Evolutionary conservation across 2,113 vertebrate genomes (phyloP).

Genomic region (Camelus dromedarius): DNA sequence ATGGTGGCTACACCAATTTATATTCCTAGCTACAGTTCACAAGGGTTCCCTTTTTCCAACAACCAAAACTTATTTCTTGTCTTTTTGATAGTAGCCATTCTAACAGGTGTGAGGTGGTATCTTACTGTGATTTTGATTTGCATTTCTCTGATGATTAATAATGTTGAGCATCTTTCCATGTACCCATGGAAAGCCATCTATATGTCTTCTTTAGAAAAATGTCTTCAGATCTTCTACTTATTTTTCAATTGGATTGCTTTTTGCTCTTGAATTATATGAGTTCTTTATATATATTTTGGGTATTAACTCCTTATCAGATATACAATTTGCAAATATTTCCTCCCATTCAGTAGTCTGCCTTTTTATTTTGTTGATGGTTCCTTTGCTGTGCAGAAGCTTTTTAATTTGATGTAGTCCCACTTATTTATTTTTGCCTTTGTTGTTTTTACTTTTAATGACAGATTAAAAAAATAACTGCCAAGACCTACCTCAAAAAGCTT

Average conservation of each 20-base stretch:
- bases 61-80: background rate
- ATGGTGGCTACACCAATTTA: background rate
- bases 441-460: background rate
- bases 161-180: background rate
- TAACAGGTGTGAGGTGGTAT: background rate
- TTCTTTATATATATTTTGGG: background rate
- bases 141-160: background rate
- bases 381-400: background rate
- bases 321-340: background rate
- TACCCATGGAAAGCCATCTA: background rate
- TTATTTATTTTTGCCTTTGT: background rate
- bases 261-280: background rate
- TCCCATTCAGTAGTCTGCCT: background rate
- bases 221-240: background rate
- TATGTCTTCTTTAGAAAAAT: background rate
- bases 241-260: background rate
- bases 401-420: background rate
- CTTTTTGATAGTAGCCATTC: background rate
- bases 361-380: background rate
- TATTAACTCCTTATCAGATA: background rate
- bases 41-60: background rate
- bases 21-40: background rate
- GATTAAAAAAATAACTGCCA: background rate
- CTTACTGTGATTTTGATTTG: background rate
- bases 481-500: background rate